Conservation (phyloP, 2,797 vertebrate species). For the Numenius phaeopus region DNA sequence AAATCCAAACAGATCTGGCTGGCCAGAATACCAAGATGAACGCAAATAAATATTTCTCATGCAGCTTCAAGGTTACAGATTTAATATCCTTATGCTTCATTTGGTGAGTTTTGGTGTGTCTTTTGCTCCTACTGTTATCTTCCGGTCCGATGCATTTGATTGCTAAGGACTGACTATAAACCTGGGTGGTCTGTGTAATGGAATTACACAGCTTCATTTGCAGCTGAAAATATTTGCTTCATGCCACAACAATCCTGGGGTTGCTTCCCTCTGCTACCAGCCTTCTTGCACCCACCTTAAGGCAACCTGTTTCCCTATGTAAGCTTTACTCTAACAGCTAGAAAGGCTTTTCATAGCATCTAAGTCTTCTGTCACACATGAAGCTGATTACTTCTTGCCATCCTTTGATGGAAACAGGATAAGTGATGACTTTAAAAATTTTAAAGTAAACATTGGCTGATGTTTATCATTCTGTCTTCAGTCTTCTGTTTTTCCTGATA, state of each 20-base stretch:
- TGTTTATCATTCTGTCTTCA: conserved; percentile 48
- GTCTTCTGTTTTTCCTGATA: conserved; percentile 44
- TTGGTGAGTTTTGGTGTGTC: not conserved
- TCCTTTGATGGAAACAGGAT: conserved; percentile 18
- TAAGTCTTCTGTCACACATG: conserved; percentile 30
- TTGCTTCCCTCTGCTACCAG: not conserved
- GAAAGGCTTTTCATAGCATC: not conserved
- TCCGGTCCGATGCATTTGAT: not conserved
- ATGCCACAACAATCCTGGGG: not conserved
- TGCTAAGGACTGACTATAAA: not conserved
- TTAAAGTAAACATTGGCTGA: conserved; percentile 37
- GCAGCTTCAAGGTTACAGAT: not conserved
- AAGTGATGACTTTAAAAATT: conserved; percentile 36
- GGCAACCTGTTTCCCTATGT: not conserved
- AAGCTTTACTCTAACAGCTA: not conserved
- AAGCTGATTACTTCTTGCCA: conserved; percentile 42
- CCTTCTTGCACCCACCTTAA: not conserved
- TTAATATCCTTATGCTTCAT: not conserved
- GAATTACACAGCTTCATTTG: not conserved
- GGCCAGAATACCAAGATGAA: conserved; percentile 18
- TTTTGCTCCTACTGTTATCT: not conserved
- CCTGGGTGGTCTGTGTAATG: not conserved
- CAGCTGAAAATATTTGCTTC: not conserved
- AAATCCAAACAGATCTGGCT: conserved; percentile 43
- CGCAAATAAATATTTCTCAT: conserved; percentile 26